Base-by-base conservation (phyloP, 2,113 vertebrate species). In the Myodes glareolus region DNA sequence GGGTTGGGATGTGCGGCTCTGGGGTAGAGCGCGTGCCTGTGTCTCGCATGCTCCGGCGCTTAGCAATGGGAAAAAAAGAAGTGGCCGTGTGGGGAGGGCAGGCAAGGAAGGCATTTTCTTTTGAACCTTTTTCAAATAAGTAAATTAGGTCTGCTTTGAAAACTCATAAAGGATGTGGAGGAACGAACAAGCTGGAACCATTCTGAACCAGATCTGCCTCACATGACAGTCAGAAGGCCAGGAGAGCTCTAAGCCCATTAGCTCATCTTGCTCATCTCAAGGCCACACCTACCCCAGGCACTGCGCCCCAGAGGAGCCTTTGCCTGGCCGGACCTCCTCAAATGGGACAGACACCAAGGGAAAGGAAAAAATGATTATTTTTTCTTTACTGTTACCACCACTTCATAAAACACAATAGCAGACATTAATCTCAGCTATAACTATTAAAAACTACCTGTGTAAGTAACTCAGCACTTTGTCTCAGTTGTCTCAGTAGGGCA, bases 201-300 rank as follows among this genome's bases (percentile, higher is more conserved):
- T 55, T 93, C 80, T 68, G 95, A 88, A 67, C 42, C 94, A 78
- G 90, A 93, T 92, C 55, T 47, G 75, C 78, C n/a, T 42, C 3
- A 2, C 25, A 1, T 92, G 91, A 90, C 55, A 42, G 63, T 88
- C 92, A 90, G 93, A 70, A 97, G 95, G 89, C 84, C 68, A 93
- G 75, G 61, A 58, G 29, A 8, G 52, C 55, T 90, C 78, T 85
- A 65, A 94, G 50, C n/a, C 47, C 68, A 75, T 96, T 65, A 97
- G 88, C 88, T 93, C 95, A 55, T 75, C 86, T 36, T 61, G 84
- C 65, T 95, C 92, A 77, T 78, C 89, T 33, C 86, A 5, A 86
- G 67, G 67, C 11, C 68, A 29, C 55, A 68, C 76, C 61, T 10
- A 21, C 52, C 76, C 39, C 23, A 63, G 88, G 84, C 75, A 4